Base-by-base conservation (phyloP, 1,140 invertebrate species). In the Drosophila simulans region DNA sequence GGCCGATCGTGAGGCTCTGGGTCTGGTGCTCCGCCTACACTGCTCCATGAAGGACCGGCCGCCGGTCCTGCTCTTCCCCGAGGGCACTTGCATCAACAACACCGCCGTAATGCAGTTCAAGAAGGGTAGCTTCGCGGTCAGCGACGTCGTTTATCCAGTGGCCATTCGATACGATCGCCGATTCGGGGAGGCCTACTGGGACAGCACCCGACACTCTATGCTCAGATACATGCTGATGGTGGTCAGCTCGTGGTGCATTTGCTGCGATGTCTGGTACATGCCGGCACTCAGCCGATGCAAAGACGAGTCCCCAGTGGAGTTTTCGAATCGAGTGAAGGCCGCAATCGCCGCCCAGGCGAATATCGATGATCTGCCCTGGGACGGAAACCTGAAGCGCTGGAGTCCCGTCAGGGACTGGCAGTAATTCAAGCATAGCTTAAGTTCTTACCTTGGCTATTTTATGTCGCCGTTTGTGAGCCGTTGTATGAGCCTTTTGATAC, bases 91-190 rank as follows among this genome's bases (percentile, higher is more conserved):
- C 65, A 73, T 86, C 54, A 88, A 86, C 39, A 86, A 86, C 45
- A 86, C 83, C 20, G 83, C 83, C n/a, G 83, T 86, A 0, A 72
- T 86, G 83, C 83, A 82, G 45, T 86, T 86, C 56, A 59, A 69
- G 22, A 86, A 86, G 71, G 83, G 83, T 12, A 76, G 83, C 55
- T 86, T 86, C 7, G 66, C 74, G 12, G 79, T 86, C 8, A 65
- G 75, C 54, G 62, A 88, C 8, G 17, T 88, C 0, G 66, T 86
- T 13, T 49, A 82, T 37, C 83, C 83, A 4, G 53, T 86, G 2
- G 83, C 83, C 48, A 42, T 88, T 5, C 71, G 70, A 25, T 86
- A 86, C 2, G 83, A 82, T 25, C 57, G 74, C 0, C 70, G 75
- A 0, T 86, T 72, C 20, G 79, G 83, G 0, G 83, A 86, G 20